Percentiles rank a stretch among this genome's conserved stretches.
phyloP scores from a whole-genome alignment of 2,113 vertebrate genomes.

The Romanogobio albipinnatus region DNA sequence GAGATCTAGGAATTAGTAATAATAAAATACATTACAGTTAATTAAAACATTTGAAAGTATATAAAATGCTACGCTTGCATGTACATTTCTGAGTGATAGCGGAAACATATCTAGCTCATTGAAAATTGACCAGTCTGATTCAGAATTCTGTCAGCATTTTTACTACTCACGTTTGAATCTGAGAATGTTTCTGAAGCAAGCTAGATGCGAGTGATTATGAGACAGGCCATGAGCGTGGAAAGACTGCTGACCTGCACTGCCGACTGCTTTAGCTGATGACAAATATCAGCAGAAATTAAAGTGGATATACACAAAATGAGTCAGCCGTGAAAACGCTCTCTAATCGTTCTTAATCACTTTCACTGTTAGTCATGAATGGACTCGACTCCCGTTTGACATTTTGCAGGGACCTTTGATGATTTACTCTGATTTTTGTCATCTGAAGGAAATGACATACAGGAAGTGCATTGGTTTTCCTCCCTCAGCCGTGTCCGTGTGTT shows the following conservation, averaged over 20 bases:
- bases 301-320: background rate
- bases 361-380: background rate
- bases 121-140: no score
- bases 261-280: background rate
- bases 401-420: background rate
- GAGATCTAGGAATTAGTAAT: no score
- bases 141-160: no score
- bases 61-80: no score
- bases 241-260: conserved; percentile 9
- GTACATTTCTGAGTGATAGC: no score
- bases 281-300: conserved; percentile 11
- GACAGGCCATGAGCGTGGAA: background rate
- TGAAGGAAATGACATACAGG: conserved; percentile 32
- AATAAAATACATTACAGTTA: no score
- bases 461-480: background rate
- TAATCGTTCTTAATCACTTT: conserved; percentile 11
- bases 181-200: background rate
- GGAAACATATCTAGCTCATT: no score
- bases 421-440: background rate
- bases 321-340: background rate
- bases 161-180: no score
- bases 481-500: background rate
- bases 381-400: background rate
- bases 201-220: background rate
- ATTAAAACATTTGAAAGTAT: no score